Evolutionary conservation across 2,113 vertebrate species (phyloP).

Genomic region (Suncus etruscus): DNA sequence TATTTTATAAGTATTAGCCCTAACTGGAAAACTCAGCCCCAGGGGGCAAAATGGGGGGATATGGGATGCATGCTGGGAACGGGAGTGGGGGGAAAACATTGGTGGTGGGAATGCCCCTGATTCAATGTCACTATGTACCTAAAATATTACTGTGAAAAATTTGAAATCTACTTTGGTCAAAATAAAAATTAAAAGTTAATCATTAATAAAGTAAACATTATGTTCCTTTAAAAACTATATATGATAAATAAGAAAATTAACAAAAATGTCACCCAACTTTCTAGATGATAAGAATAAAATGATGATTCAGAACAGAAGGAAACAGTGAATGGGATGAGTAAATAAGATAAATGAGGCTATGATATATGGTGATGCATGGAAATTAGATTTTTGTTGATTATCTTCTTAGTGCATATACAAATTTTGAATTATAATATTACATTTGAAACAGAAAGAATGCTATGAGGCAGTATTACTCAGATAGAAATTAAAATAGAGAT

Average conservation of each 20-base stretch:
- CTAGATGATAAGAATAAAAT: not conserved
- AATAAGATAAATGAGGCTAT: too few species aligned
- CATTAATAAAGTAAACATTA: conserved; percentile 1
- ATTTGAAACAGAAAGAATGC: not conserved
- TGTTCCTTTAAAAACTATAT: conserved; percentile 38
- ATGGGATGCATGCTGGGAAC: too few species aligned
- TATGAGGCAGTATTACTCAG: not conserved
- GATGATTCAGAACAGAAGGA: not conserved
- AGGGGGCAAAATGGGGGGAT: too few species aligned
- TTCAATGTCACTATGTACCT: too few species aligned
- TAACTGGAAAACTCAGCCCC: not conserved
- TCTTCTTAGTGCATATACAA: not conserved
- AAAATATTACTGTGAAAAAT: too few species aligned
- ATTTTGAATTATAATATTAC: not conserved
- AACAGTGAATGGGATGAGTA: not conserved
- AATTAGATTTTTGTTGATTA: not conserved
- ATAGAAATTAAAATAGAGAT: not conserved
- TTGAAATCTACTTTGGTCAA: too few species aligned
- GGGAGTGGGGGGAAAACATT: too few species aligned
- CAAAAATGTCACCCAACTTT: not conserved
- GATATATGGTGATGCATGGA: not conserved
- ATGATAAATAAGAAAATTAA: not conserved
- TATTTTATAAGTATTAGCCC: conserved; percentile 4
- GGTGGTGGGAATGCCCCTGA: too few species aligned
- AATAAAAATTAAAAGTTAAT: not conserved